Percentiles rank a stretch among this genome's conserved stretches.
These are phyloP conservation scores for Hystrix brachyura DNA, from an alignment of 2,113 vertebrate species.

Conservation along the genomic window DNA sequence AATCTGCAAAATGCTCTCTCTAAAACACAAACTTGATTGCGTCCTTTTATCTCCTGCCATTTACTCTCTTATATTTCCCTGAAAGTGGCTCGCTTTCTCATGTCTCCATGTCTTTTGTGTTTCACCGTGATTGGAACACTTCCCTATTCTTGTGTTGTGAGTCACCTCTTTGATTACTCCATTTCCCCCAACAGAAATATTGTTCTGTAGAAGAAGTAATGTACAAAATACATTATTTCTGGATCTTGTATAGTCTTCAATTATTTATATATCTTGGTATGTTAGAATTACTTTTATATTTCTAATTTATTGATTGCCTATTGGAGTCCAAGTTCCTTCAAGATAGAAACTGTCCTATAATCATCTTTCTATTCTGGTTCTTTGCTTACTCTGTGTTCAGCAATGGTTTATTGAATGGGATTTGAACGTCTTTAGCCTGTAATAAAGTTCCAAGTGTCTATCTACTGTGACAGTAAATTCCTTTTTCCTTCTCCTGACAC, in stretches of 20 bases:
- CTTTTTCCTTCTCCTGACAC: background rate
- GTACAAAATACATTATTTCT: background rate
- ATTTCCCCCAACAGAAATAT: background rate
- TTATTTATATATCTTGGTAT: background rate
- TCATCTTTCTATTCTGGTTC: constrained; percentile 18
- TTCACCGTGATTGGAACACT: constrained; percentile 3
- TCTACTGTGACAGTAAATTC: background rate
- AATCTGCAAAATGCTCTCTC: constrained; percentile 26
- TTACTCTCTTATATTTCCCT: constrained; percentile 25
- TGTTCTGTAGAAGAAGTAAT: background rate
- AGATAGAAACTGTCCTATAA: background rate
- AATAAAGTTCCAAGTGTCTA: background rate
- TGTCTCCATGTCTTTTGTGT: background rate
- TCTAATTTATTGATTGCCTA: background rate
- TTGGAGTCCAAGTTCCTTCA: constrained; percentile 50
- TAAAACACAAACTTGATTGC: constrained; percentile 45
- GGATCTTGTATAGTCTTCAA: background rate
- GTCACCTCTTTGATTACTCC: background rate
- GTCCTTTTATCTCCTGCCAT: constrained; percentile 25
- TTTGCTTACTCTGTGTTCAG: background rate
- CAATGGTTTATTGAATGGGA: background rate
- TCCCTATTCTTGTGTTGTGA: background rate
- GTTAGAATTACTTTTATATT: constrained; percentile 9
- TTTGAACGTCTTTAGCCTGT: background rate
- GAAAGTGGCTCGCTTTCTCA: background rate